Percentiles rank a stretch among this genome's conserved stretches.
phyloP scores from a whole-genome alignment of 2,888 invertebrate species.

The Sylvicola fuscatus region DNA sequence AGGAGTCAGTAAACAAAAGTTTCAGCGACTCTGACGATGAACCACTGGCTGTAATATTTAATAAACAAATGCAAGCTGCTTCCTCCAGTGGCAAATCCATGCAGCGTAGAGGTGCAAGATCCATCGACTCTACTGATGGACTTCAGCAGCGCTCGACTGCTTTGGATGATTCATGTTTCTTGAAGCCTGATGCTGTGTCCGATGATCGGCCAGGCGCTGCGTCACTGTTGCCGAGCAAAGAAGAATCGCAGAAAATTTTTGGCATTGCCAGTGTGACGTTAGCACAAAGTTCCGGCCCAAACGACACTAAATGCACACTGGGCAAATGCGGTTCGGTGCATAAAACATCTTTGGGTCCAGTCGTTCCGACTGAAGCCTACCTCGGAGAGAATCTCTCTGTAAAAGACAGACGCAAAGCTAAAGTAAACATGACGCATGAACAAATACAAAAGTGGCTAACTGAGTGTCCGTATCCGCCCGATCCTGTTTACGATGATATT shows the following conservation, averaged over 20 bases:
- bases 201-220: no score
- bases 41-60: conserved; percentile 34
- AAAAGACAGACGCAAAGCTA: conserved; percentile 29
- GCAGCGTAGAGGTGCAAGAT: conserved; percentile 4
- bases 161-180: no score
- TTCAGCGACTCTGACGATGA: conserved; percentile 46
- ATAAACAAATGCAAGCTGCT: conserved; percentile 12
- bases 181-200: no score
- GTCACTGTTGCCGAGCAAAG: conserved; percentile 23
- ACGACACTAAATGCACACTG: conserved; percentile 25
- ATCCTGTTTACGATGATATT: conserved; percentile 22
- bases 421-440: conserved; percentile 47
- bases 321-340: conserved; percentile 27
- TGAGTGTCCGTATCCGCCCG: conserved; percentile 31
- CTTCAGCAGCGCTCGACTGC: no score
- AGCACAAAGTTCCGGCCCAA: conserved; percentile 25
- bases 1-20: conserved; percentile 18
- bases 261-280: conserved; percentile 26
- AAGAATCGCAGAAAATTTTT: conserved; percentile 27
- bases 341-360: conserved; percentile 24
- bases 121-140: no score
- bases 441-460: conserved; percentile 45
- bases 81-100: conserved; percentile 5
- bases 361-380: conserved; percentile 23
- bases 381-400: conserved; percentile 23